Base-by-base conservation (phyloP, 2,797 vertebrate genomes). In the Typhlichthys subterraneus region DNA sequence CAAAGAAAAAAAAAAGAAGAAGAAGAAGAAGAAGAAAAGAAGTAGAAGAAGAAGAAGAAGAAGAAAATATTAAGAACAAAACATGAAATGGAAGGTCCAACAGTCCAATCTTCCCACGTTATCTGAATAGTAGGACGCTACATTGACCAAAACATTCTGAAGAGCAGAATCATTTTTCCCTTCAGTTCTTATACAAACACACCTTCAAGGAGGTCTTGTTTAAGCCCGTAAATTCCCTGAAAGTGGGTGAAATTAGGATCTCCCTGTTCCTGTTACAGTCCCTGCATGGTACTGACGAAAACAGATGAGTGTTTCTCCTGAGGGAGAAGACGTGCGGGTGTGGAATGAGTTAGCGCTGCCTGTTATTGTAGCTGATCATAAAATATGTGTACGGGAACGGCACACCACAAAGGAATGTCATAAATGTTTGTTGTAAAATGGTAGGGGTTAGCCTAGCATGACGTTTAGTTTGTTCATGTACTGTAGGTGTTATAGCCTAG, bases 361-460 rank as follows among this genome's bases (percentile, higher is more conserved):
- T 90, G 88, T 90, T 91, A 81, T 89, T 89, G 79, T 89, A 91
- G 90, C 87, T 91, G 88, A 92, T 89, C 83, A 88, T 83, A 82
- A 88, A 90, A 87, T 76, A 67, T 3, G 62, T 85, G 79, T 79
- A 85, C 85, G 82, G 81, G 85, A 88, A 89, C 78, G 76, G 81
- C 76, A 81, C 72, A 81, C 72, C 69, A 76, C 72, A 84, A 88
- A 85, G 81, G 71, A 45, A 45, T 15, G 1, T 2, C 12, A 57
- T 53, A 63, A 75, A 79, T 82, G 76, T 83, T 85, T 81, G 83
- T 79, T 66, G 69, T 72, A 78, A 84, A 86, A 84, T 79, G 85
- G 77, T 53, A 62, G 70, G 75, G 4, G 46, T n/a, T 48, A 53
- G n/a, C 11, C 47, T 48, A n/a, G 12, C 11, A n/a, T 5, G 13